Evolutionary conservation across 2,797 vertebrate genomes (phyloP).

Genomic region (Cottoperca gobio): DNA sequence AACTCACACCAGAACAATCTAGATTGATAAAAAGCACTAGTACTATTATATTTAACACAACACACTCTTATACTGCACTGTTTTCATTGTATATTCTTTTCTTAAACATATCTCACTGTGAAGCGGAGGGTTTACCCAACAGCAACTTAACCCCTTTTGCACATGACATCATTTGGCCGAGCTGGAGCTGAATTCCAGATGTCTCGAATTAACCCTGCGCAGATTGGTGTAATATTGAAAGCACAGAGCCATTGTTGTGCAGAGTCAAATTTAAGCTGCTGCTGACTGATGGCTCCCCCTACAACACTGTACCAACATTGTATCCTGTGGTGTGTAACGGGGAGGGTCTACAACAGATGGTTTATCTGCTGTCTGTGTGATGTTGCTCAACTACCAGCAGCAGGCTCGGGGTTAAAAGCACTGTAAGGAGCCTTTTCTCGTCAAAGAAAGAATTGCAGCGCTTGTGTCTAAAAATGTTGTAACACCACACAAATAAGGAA

Average conservation of each 20-base stretch:
- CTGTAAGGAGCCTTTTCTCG: neutral
- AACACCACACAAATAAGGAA: neutral
- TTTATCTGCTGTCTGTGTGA: constrained; percentile 34
- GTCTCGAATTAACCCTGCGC: constrained; percentile 66
- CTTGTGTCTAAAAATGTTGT: constrained; percentile 13
- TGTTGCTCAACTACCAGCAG: constrained; percentile 32
- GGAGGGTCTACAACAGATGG: constrained; percentile 58
- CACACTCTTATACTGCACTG: neutral
- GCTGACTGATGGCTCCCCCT: constrained; percentile 59
- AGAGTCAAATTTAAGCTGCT: constrained; percentile 58
- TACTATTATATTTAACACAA: neutral
- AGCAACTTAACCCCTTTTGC: constrained; percentile 65
- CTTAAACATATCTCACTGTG: constrained; percentile 24
- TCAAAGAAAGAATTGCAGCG: constrained; percentile 27
- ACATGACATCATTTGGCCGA: constrained; percentile 68
- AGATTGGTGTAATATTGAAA: constrained; percentile 68
- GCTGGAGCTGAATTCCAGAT: constrained; percentile 68
- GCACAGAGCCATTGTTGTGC: constrained; percentile 59
- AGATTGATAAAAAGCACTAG: too few relatives aligned
- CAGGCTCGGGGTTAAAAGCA: constrained; percentile 19
- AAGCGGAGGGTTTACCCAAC: constrained; percentile 50
- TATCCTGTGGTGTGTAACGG: constrained; percentile 35
- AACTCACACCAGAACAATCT: too few relatives aligned
- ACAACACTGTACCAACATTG: constrained; percentile 48
- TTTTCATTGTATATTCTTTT: constrained; percentile 35